phyloP scores from a whole-genome alignment of 2,113 vertebrate genomes.

The Himantopus leucocephalus region DNA sequence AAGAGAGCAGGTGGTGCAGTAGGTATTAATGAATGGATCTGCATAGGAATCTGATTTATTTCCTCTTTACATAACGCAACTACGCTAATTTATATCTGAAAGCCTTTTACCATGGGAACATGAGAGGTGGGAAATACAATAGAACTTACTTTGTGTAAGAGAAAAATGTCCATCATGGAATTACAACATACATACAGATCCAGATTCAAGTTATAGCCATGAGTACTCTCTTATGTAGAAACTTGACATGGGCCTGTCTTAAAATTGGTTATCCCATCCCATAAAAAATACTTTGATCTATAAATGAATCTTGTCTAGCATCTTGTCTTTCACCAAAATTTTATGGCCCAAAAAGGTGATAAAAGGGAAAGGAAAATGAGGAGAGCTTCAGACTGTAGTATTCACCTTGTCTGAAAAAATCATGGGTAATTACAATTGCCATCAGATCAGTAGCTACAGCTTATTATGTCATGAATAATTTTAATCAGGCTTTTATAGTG shows the following conservation, averaged over 20 bases:
- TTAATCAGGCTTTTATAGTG: not conserved
- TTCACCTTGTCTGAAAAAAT: not conserved
- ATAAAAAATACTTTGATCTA: not conserved
- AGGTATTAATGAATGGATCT: not conserved
- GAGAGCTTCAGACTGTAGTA: not conserved
- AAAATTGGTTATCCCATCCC: not conserved
- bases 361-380: not conserved
- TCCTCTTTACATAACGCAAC: not conserved
- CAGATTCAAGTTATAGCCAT: not conserved
- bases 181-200: not conserved
- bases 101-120: not conserved
- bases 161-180: not conserved
- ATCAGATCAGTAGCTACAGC: not conserved
- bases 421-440: not conserved
- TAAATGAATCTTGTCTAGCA: not conserved
- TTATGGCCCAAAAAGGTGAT: not conserved
- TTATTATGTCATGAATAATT: constrained; percentile 33
- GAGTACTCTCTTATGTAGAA: not conserved
- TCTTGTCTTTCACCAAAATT: not conserved
- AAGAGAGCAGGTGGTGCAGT: not conserved
- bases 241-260: rapidly evolving
- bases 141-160: not conserved
- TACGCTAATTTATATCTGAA: not conserved
- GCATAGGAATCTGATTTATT: not conserved
- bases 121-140: not conserved